These are phyloP conservation scores for Equus przewalskii DNA, from an alignment of 2,113 vertebrate species.

Conservation along the genomic window DNA sequence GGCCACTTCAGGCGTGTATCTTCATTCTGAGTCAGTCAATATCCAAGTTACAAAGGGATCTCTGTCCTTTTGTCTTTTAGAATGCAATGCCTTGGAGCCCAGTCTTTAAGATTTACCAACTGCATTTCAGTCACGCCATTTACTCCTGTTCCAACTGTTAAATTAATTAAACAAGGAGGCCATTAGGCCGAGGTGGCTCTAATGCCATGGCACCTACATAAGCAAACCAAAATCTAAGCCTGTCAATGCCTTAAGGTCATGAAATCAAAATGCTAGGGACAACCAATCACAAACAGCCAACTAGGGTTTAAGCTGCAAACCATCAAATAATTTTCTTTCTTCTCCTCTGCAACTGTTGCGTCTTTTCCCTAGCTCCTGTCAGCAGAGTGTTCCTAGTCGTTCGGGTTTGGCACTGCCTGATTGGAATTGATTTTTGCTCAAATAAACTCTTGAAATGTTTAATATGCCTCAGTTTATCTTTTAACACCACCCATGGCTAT, in stretches of 20 bases:
- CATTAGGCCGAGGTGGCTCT: not conserved
- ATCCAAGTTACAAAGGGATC: not conserved
- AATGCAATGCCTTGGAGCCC: not conserved
- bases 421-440: not conserved
- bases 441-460: not conserved
- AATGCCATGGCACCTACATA: not conserved
- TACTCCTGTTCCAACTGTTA: not conserved
- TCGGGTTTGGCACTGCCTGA: not conserved
- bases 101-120: not conserved
- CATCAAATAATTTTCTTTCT: not conserved
- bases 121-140: not conserved
- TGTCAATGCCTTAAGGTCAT: not conserved
- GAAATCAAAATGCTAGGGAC: not conserved
- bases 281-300: not conserved
- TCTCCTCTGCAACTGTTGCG: not conserved
- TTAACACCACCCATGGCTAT: not conserved
- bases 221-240: not conserved
- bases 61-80: not conserved
- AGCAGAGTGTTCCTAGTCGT: not conserved
- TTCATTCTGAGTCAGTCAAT: not conserved
- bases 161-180: not conserved
- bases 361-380: not conserved
- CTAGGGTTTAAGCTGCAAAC: not conserved
- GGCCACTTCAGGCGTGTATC: not conserved
- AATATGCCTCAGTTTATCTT: not conserved